Base-by-base conservation (phyloP, 2,888 invertebrate genomes). In the Zele albiditarsus region DNA sequence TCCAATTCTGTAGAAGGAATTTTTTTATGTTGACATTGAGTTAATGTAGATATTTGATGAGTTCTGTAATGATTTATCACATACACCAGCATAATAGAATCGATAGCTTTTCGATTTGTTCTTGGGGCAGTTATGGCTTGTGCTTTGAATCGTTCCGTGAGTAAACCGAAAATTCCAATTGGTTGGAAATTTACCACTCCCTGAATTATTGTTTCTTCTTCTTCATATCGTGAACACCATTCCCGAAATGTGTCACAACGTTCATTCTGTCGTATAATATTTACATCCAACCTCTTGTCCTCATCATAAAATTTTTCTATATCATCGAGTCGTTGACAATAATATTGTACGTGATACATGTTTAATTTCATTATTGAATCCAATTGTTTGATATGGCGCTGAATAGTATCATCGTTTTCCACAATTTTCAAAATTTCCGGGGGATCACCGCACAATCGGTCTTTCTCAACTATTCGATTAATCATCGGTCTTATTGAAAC, bases 401-500 rank as follows among this genome's bases (percentile, higher is more conserved):
- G 83, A 85, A 95, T 90, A 27, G 90, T 82, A 67, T 90, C 90
- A 87, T 97, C 95, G 78, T 93, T 93, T 71, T 92, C 91, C 85
- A 97, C 90, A 70, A 96, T 91, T 81, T 93, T 93, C 57, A 91
- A 90, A 42, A 97, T 89, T 77, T 93, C 92, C 0, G 96, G 96
- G 0, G 96, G 93, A 33, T 91, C 91, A 1, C 95, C 95, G 73
- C 94, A 94, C 0, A 94, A 92, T 86, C 95, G 92, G 60, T 95
- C 94, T 33, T 67, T 75, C 81, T 96, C 95, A 84, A 93, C 92
- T 83, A 95, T 94, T 23, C 94, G 95, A 92, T 96, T 96, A 78
- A 97, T 94, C 23, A 94, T 92, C 0, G 97, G 97, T 75, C 95
- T 94, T 82, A 20, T 38, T 27, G 38, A 12, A 67, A 42, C 23